Conservation (phyloP, 2,888 invertebrate genomes). For the Cephus pulcher region DNA sequence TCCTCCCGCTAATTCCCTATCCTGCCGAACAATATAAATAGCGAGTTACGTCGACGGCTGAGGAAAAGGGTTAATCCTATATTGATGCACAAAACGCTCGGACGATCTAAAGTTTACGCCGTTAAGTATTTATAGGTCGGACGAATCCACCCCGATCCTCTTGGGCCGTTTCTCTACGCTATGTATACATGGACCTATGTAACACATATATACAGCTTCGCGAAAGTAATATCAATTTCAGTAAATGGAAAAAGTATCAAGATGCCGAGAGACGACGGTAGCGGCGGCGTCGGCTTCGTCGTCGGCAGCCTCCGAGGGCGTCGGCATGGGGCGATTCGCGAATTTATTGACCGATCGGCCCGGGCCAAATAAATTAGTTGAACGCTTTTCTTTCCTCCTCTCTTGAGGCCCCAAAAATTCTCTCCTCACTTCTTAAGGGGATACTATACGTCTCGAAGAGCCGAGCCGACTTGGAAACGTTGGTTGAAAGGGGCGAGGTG, state of each 20-base stretch:
- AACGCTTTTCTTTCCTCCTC: neutral
- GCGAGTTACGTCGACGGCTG: neutral
- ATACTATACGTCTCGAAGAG: neutral
- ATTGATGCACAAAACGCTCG: neutral
- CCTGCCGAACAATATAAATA: neutral
- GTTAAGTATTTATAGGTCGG: constrained; percentile 38
- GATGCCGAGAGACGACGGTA: constrained; percentile 38
- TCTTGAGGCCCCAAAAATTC: neutral
- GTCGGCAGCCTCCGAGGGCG: constrained; percentile 1
- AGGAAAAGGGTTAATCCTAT: neutral
- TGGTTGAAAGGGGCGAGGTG: neutral
- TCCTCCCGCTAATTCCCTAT: neutral
- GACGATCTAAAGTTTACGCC: constrained; percentile 25
- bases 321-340: constrained; percentile 31
- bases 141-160: constrained; percentile 24
- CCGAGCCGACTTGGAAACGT: neutral
- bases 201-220: constrained; percentile 31
- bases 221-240: constrained; percentile 61
- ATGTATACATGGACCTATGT: constrained; percentile 1
- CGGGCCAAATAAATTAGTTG: constrained; percentile 19
- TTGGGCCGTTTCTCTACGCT: neutral
- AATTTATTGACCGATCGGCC: constrained; percentile 38
- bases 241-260: constrained; percentile 62
- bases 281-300: constrained; percentile 16
- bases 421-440: neutral